Evolutionary conservation across 2,888 invertebrate genomes (phyloP), one percentile per base, ranked within the genome.

Genomic region (Cheilosia vernalis): DNA sequence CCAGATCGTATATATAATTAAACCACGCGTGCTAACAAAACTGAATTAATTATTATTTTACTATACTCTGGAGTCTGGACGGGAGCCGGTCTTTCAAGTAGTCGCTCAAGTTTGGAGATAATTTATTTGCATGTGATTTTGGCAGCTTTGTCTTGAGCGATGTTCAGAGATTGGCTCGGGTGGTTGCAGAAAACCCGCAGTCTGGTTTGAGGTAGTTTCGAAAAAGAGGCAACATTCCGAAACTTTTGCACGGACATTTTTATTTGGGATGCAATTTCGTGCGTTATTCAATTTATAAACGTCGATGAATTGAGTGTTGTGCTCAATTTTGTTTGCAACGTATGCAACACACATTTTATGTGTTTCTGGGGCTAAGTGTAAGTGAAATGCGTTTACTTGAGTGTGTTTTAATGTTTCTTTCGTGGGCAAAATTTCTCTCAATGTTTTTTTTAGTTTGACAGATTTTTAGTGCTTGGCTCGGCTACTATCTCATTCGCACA

Each of bases 121-220:
- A 66, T 58, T 58, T 74, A 74, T 74, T 64, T 66, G 64, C 74
- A 66, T 74, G 37, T n/a, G 40, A 37, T 66, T 74, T 74, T 74
- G 74, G 64, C 56, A 40, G 40, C 55, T 47, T 44, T 21, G 47
- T 40, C 37, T 27, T 47, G 27, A 56, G 33, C 58, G 24, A 13
- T 27, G n/a, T 9, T 47, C 47, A 7, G 17, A 17, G 2, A 13
- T 13, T 19, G 15, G 2, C 17, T 37, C 40, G 21, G 24, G 2
- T 27, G 10, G 37, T 17, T 55, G 5, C 51, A 53, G 27, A 49
- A 49, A 49, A 40, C 27, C 7, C 27, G 17, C 7, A 17, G 55
- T 24, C 53, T 40, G 40, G 40, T 51, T 27, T 37, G 2, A 3
- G 9, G 47, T n/a, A 19, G 21, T 40, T 64, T 64, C n/a, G 30